Conservation (phyloP, 2,888 invertebrate species). For the Tiliacea citrago region DNA sequence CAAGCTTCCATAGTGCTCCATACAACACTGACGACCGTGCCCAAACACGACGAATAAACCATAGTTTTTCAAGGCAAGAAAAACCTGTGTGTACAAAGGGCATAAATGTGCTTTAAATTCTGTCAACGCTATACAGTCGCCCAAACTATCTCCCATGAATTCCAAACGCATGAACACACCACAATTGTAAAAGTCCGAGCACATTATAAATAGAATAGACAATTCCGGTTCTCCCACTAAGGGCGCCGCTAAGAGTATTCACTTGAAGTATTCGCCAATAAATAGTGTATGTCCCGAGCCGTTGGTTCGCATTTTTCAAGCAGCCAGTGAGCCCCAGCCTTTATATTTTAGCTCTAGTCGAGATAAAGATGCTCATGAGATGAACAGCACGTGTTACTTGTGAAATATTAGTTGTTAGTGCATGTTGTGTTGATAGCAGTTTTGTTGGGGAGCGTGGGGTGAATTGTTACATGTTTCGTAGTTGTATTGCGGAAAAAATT, state of each 20-base stretch:
- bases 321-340: constrained; percentile 68
- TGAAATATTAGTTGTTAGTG: constrained; percentile 56
- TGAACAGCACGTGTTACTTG: constrained; percentile 57
- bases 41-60: too few species aligned
- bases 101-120: constrained; percentile 4
- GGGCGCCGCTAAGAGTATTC: constrained; percentile 77
- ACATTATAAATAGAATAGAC: constrained; percentile 76
- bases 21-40: too few species aligned
- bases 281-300: constrained; percentile 74
- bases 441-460: constrained; percentile 1
- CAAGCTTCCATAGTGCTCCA: too few species aligned
- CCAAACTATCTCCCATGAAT: constrained; percentile 32
- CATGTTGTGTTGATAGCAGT: constrained; percentile 42
- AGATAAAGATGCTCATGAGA: constrained; percentile 64
- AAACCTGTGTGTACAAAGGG: too few species aligned
- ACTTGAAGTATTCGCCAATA: constrained; percentile 82
- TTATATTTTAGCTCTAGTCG: constrained; percentile 64
- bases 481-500: not conserved
- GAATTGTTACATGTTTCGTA: not conserved
- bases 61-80: too few species aligned
- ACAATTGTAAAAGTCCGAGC: constrained; percentile 63
- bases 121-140: not conserved
- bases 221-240: constrained; percentile 64
- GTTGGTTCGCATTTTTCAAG: constrained; percentile 77
- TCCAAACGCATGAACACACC: constrained; percentile 44